Evolutionary conservation across 2,888 invertebrate species (phyloP).

Genomic region (Apodemia hepburni): DNA sequence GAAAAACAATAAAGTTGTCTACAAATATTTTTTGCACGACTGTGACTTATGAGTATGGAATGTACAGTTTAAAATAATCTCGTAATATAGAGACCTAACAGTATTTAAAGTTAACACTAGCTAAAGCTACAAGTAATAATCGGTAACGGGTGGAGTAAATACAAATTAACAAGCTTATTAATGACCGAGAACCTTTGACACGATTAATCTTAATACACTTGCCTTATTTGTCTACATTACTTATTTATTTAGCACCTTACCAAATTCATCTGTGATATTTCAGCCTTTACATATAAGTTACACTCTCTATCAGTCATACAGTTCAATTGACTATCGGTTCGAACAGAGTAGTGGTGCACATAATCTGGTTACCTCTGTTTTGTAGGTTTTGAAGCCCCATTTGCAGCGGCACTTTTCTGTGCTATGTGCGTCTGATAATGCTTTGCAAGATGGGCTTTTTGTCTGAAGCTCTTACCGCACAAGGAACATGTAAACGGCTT

Average conservation of each 20-base stretch:
- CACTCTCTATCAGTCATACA: conserved; percentile 54
- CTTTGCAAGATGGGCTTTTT: conserved; percentile 95
- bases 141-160: conserved; percentile 77
- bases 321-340: conserved; percentile 67
- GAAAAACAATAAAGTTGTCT: conserved; percentile 22
- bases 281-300: conserved; percentile 68
- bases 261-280: conserved; percentile 74
- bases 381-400: conserved; percentile 80
- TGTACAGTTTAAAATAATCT: conserved; percentile 51
- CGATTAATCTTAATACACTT: conserved; percentile 48
- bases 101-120: conserved; percentile 66
- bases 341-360: conserved; percentile 33
- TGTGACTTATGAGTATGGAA: conserved; percentile 40
- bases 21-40: conserved; percentile 23
- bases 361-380: conserved; percentile 70
- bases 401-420: conserved; percentile 87
- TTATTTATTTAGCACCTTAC: conserved; percentile 75
- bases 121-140: conserved; percentile 54
- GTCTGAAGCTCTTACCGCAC: conserved; percentile 95
- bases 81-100: conserved; percentile 46
- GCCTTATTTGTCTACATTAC: conserved; percentile 62
- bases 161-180: conserved; percentile 73
- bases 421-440: conserved; percentile 96
- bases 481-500: conserved; percentile 97
- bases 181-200: conserved; percentile 53